Evolutionary conservation across 2,113 vertebrate species (phyloP).

Genomic region (Xyliphius kryptos): DNA sequence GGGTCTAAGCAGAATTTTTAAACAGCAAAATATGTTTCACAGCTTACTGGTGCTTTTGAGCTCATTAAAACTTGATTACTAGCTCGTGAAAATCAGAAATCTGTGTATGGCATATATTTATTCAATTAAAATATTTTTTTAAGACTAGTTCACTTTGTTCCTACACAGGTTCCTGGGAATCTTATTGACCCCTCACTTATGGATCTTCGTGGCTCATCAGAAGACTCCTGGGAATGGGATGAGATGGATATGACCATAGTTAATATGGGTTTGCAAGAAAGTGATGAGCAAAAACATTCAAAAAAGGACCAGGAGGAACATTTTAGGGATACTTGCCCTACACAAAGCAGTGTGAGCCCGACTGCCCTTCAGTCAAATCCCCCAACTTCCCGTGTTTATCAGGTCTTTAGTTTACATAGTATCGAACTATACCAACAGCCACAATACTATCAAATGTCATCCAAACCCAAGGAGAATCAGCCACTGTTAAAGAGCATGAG

Average conservation of each 20-base stretch:
- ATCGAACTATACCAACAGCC: constrained; percentile 73
- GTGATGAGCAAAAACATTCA: constrained; percentile 58
- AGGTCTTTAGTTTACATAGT: constrained; percentile 83
- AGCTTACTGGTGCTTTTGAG: constrained; percentile 30
- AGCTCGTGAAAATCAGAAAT: constrained; percentile 12
- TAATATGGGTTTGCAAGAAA: constrained; percentile 65
- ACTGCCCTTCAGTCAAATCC: constrained; percentile 42
- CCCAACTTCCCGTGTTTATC: constrained; percentile 66
- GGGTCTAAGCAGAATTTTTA: constrained; percentile 65
- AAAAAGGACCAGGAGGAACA: too few species aligned
- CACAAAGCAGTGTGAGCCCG: constrained; percentile 36
- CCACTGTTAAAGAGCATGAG: constrained; percentile 76
- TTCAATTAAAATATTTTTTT: background rate
- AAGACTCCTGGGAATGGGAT: constrained; percentile 95
- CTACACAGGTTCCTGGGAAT: constrained; percentile 73
- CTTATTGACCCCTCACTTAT: constrained; percentile 80
- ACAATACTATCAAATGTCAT: constrained; percentile 54
- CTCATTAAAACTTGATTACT: constrained; percentile 21
- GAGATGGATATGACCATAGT: constrained; percentile 90
- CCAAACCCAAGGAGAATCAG: constrained; percentile 54
- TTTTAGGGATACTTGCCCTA: constrained; percentile 52
- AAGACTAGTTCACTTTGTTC: constrained; percentile 13
- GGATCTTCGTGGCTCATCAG: constrained; percentile 73
- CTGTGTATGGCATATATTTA: constrained; percentile 1
- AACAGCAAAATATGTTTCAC: constrained; percentile 35